Base-by-base conservation (phyloP, 2,888 invertebrate species). In the Drosophila suboccidentalis region DNA sequence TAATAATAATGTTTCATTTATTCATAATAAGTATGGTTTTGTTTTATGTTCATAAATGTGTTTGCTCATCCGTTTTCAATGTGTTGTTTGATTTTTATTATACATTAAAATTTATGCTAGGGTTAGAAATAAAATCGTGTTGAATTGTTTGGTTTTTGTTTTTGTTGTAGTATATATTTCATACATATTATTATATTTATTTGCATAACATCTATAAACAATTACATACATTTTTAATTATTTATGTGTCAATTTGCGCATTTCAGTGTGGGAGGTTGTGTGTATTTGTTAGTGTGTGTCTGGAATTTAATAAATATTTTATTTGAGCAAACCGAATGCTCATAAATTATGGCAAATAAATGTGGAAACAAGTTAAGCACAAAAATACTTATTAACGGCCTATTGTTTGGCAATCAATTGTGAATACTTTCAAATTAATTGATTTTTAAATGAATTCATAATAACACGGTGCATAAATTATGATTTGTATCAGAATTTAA, bases 91-190 rank as follows among this genome's bases (percentile, higher is more conserved):
- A 32, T 77, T 78, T 80, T 64, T 83, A 70, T 70, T 74, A 69
- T 78, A 88, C 84, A 86, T 74, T 88, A 70, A 88, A 88, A 80
- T 88, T 83, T 78, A 85, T 73, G 80, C 80, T 86, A 86, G 76
- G 71, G 51, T 78, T 80, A 87, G 72, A 87, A 88, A 81, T 86
- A 86, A 88, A 86, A 86, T 88, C 65, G 70, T 76, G 65, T 73
- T 75, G 71, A 72, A 82, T 64, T 83, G 74, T 78, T 80, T 70
- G 50, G 59, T 59, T 77, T 77, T 62, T 64, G 39, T 13, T 62
- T 62, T 64, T 43, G 13, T 62, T 17, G 46, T 36, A 54, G 63
- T 53, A 44, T 63, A 71, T 62, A 61, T 50, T 67, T 62, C 39
- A 58, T 60, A 46, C 50, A 62, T 67, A 17, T 32, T 49, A 22